phyloP scores from a whole-genome alignment of 2,888 invertebrate species.

The Agrochola lota region DNA sequence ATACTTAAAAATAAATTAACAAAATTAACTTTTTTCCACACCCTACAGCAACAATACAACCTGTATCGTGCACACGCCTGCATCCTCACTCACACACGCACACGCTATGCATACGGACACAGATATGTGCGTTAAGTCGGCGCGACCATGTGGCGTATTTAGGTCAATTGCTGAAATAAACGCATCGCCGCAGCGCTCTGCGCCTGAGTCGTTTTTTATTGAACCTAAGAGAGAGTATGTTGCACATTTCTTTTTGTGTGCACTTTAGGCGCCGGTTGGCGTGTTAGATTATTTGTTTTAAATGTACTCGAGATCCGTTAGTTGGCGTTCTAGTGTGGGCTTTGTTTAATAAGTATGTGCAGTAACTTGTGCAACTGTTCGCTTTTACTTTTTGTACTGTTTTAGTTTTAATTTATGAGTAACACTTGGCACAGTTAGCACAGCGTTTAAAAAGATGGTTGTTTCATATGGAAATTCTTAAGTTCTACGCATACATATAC shows the following conservation, averaged over 20 bases:
- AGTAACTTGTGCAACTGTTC: constrained; percentile 41
- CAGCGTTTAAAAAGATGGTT: neutral
- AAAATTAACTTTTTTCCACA: constrained; percentile 63
- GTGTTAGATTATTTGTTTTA: constrained; percentile 68
- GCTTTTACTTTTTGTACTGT: constrained; percentile 47
- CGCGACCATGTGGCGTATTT: constrained; percentile 85
- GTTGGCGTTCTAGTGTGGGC: constrained; percentile 51
- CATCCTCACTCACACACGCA: constrained; percentile 68
- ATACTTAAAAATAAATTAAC: constrained; percentile 41
- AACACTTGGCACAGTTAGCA: constrained; percentile 31
- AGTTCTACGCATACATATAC: neutral
- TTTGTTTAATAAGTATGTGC: constrained; percentile 37
- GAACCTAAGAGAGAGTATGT: constrained; percentile 74
- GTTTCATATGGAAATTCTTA: neutral
- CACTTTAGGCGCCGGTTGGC: constrained; percentile 73
- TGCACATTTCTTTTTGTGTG: constrained; percentile 71
- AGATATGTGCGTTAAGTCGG: constrained; percentile 76
- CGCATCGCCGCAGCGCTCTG: constrained; percentile 74
- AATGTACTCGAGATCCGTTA: constrained; percentile 64
- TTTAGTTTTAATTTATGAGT: constrained; percentile 34
- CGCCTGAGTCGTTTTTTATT: constrained; percentile 73
- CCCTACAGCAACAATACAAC: constrained; percentile 75
- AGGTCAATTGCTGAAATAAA: constrained; percentile 88
- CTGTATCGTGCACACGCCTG: constrained; percentile 72
- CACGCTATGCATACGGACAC: constrained; percentile 65